Percentiles rank a stretch among this genome's conserved stretches.
Evolutionary conservation across 2,113 vertebrate genomes (phyloP).

Genomic region (Carollia perspicillata): DNA sequence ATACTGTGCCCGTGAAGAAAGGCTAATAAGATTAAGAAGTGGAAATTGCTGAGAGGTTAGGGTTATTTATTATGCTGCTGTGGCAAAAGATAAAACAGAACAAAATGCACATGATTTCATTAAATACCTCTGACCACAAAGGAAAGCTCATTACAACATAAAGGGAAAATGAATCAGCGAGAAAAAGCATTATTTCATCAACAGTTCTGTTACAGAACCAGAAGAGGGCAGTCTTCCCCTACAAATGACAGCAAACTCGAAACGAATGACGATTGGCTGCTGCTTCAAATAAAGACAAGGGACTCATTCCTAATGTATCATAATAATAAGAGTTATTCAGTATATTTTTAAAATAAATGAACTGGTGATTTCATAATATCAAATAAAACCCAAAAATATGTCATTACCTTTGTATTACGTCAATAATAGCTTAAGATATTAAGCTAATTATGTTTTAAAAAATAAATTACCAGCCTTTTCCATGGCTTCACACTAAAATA

Average conservation of each 20-base stretch:
- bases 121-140: not conserved
- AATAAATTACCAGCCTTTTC: not conserved
- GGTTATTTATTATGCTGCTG: not conserved
- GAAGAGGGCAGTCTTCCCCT: constrained; percentile 70
- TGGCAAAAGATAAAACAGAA: constrained; percentile 37
- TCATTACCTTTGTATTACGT: not conserved
- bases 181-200: not conserved
- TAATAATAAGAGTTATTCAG: not conserved
- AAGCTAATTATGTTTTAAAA: not conserved
- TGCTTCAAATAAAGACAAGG: not conserved
- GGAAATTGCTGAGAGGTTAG: constrained; percentile 60
- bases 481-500: not conserved
- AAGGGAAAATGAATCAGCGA: not conserved
- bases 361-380: not conserved
- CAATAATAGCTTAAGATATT: not conserved
- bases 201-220: constrained; percentile 58
- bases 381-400: not conserved
- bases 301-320: not conserved
- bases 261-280: rapidly evolving
- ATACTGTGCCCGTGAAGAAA: constrained; percentile 51
- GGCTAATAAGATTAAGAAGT: constrained; percentile 63
- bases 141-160: not conserved
- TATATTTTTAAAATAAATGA: not conserved
- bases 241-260: not conserved
- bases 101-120: constrained; percentile 12